Evolutionary conservation across 2,113 vertebrate species (phyloP).

Genomic region (Melozone crissalis): DNA sequence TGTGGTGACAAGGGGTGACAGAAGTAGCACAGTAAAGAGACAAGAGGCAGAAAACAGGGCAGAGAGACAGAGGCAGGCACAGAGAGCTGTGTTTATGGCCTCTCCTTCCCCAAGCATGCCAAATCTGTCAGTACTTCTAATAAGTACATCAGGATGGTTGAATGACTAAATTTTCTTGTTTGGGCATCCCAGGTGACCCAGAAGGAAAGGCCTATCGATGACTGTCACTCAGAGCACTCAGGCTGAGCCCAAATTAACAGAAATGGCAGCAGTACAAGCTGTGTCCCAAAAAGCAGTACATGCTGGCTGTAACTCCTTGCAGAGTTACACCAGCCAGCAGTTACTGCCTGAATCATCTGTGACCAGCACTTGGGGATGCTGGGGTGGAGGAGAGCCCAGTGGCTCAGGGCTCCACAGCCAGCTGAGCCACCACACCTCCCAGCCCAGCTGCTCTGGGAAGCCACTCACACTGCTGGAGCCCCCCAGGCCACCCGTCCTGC

Average conservation of each 20-base stretch:
- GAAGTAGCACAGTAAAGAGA: not conserved
- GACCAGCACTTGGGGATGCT: accelerated
- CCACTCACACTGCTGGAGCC: not conserved
- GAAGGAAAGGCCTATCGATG: not conserved
- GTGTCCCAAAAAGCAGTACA: not conserved
- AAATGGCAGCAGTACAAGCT: not conserved
- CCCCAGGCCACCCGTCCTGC: not conserved
- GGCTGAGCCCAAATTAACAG: not conserved
- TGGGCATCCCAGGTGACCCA: not conserved
- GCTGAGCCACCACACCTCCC: not conserved
- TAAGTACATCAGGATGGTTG: accelerated
- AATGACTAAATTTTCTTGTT: not conserved
- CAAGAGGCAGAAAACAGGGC: not conserved
- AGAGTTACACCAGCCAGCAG: not conserved
- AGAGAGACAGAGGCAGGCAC: accelerated
- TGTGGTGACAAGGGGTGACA: not conserved
- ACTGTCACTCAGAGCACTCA: not conserved
- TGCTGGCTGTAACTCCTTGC: not conserved
- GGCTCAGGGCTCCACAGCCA: accelerated
- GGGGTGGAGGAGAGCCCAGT: not conserved
- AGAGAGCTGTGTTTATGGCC: accelerated
- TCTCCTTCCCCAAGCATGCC: not conserved
- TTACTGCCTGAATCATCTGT: not conserved
- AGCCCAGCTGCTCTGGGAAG: not conserved
- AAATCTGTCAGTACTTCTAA: not conserved